These are phyloP conservation scores for Penelope pileata DNA, from an alignment of 2,113 vertebrate genomes.

Conservation along the genomic window DNA sequence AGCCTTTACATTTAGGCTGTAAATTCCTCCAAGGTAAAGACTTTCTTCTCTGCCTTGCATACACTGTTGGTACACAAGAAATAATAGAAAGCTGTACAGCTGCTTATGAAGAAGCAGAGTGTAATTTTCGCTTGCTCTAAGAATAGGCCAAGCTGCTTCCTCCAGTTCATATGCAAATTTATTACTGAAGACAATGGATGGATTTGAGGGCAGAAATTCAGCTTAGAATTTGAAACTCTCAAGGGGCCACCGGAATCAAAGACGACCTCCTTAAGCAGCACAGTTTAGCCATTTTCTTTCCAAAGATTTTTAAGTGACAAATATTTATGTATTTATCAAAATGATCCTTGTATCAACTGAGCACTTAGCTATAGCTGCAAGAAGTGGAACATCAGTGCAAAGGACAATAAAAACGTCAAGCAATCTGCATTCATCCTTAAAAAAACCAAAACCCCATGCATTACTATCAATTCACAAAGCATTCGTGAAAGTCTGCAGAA, in stretches of 20 bases:
- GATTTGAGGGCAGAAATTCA: background rate
- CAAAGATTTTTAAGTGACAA: background rate
- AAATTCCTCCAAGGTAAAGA: background rate
- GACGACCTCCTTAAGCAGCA: background rate
- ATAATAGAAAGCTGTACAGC: background rate
- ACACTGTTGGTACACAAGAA: background rate
- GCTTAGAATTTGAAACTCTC: background rate
- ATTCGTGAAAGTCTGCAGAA: background rate
- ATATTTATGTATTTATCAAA: background rate
- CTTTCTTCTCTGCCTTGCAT: background rate
- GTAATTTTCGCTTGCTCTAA: conserved; percentile 35
- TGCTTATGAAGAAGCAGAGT: background rate
- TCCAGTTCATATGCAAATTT: conserved; percentile 36
- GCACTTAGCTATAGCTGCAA: background rate
- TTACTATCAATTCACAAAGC: background rate
- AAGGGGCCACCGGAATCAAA: background rate
- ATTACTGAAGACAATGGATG: conserved; percentile 10
- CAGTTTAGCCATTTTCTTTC: background rate
- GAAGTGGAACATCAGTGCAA: background rate
- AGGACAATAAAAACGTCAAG: background rate
- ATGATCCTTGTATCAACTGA: background rate
- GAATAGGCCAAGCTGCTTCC: conserved; percentile 44
- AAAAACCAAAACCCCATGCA: rapidly evolving
- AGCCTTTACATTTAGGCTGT: background rate
- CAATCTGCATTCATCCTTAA: background rate